phyloP scores from a whole-genome alignment of 2,797 vertebrate genomes.

The Ispidina picta region DNA sequence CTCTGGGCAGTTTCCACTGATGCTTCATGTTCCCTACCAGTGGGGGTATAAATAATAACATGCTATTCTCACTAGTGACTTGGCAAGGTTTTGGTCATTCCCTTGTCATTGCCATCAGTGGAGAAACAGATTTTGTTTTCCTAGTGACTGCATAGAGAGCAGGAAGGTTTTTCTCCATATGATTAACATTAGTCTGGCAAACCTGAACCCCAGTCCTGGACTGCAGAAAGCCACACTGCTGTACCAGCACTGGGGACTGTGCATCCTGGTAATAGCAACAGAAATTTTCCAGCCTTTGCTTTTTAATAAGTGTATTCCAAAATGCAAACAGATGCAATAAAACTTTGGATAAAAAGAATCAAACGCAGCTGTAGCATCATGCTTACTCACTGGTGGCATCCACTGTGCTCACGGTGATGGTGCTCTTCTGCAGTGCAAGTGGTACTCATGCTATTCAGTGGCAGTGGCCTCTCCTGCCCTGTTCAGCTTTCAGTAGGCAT shows the following conservation, averaged over 20 bases:
- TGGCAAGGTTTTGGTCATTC: neutral
- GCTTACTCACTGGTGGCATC: neutral
- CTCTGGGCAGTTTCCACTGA: neutral
- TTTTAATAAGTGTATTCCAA: neutral
- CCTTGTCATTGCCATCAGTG: neutral
- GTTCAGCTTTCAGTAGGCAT: slow-evolving; percentile 83
- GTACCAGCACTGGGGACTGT: neutral
- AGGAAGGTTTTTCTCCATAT: neutral
- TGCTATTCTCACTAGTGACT: neutral
- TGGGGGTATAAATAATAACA: no score
- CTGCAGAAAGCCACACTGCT: no score
- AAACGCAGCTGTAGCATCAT: neutral
- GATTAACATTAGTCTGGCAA: neutral
- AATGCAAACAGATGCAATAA: slow-evolving; percentile 6
- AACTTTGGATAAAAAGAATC: neutral
- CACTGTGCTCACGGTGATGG: no score
- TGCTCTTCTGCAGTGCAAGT: no score
- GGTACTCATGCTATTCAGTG: no score
- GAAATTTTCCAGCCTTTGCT: neutral
- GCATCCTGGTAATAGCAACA: neutral
- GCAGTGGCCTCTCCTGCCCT: neutral
- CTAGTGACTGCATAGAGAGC: neutral
- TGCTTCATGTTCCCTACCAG: neutral
- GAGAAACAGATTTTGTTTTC: neutral
- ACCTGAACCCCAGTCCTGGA: neutral